Conservation (phyloP, 2,113 vertebrate genomes). For the Rhabdornis inornatus region DNA sequence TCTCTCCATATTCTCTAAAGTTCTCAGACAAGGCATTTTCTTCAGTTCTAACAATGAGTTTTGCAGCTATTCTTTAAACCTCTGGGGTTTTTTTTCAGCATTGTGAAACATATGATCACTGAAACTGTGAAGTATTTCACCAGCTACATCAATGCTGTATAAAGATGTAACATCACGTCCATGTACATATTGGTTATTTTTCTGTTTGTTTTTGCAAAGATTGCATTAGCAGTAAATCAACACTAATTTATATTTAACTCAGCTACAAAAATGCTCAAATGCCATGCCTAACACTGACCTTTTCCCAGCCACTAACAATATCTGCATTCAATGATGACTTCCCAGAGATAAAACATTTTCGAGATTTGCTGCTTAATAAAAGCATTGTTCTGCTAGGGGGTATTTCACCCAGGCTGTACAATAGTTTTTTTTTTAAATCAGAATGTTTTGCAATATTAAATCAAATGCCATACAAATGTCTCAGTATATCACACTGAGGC, state of each 20-base stretch:
- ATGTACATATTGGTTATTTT: not conserved
- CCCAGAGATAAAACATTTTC: not conserved
- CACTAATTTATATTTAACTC: not conserved
- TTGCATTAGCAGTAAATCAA: not conserved
- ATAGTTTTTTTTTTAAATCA: not conserved
- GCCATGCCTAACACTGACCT: not conserved
- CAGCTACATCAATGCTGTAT: not conserved
- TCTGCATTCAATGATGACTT: not conserved
- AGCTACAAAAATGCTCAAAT: not conserved
- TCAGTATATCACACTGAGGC: not conserved
- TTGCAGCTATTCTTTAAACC: not conserved
- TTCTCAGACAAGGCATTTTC: not conserved
- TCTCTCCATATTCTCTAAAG: not conserved
- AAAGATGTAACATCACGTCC: not conserved
- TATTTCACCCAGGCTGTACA: not conserved
- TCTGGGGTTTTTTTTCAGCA: not conserved
- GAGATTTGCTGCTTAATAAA: not conserved
- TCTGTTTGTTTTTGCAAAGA: not conserved
- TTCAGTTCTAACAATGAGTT: not conserved
- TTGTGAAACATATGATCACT: not conserved
- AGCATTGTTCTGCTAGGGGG: not conserved
- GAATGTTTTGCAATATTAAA: slow-evolving; percentile 13
- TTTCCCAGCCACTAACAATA: not conserved
- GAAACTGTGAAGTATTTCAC: not conserved
- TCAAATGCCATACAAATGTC: not conserved